These are phyloP conservation scores for Orchesellides sinensis DNA, from an alignment of 2,888 invertebrate genomes.

Conservation along the genomic window DNA sequence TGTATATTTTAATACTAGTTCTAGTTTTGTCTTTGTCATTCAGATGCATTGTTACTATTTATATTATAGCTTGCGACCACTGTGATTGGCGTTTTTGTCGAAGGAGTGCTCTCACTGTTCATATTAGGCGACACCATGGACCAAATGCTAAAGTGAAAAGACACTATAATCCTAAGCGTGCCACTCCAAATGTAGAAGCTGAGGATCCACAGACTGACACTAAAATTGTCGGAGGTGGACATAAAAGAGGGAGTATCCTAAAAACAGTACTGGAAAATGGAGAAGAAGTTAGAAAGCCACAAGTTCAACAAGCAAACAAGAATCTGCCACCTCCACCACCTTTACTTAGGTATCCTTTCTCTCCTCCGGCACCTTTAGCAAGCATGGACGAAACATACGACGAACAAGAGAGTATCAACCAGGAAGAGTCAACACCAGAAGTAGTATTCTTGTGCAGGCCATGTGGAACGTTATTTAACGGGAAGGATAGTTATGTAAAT, in stretches of 20 bases:
- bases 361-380: too few species aligned
- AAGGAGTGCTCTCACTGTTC: constrained; percentile 57
- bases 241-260: constrained; percentile 34
- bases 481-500: constrained; percentile 54
- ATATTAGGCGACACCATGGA: constrained; percentile 59
- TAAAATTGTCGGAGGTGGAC: neutral
- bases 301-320: constrained; percentile 14
- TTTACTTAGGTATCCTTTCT: constrained; percentile 31
- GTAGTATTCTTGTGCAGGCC: constrained; percentile 42
- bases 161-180: constrained; percentile 50
- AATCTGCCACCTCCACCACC: constrained; percentile 61
- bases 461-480: constrained; percentile 46
- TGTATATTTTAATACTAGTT: too few species aligned
- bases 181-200: constrained; percentile 24
- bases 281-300: constrained; percentile 8
- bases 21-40: too few species aligned
- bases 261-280: constrained; percentile 50
- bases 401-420: too few species aligned
- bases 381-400: too few species aligned
- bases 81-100: constrained; percentile 63
- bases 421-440: constrained; percentile 17
- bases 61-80: too few species aligned
- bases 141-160: constrained; percentile 49
- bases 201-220: too few species aligned
- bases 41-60: too few species aligned